phyloP scores from a whole-genome alignment of 2,888 invertebrate species.

The Pegoplata infirma region DNA sequence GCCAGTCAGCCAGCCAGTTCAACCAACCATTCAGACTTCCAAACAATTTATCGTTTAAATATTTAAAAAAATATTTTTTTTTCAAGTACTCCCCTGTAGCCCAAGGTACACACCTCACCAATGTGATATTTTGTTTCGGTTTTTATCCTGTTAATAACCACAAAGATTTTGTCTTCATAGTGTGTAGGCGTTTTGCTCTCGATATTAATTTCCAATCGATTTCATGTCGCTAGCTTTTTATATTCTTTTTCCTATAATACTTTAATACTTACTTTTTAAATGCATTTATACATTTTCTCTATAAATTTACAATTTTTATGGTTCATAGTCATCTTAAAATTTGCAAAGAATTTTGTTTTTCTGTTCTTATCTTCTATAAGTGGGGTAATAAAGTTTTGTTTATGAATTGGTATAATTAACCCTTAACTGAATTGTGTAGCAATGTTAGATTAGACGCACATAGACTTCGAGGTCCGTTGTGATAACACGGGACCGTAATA shows the following conservation, averaged over 20 bases:
- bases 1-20: not conserved
- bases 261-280: not conserved
- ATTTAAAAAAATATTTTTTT: not conserved
- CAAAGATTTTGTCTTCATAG: not conserved
- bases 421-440: no score
- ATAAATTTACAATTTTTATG: slow-evolving; percentile 30
- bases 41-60: not conserved
- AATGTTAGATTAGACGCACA: no score
- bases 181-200: slow-evolving; percentile 47
- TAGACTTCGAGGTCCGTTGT: no score
- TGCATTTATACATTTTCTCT: not conserved
- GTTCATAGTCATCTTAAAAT: slow-evolving; percentile 24
- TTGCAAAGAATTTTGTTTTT: slow-evolving; percentile 40
- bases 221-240: slow-evolving; percentile 22
- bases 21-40: not conserved
- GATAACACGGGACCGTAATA: no score
- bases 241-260: not conserved
- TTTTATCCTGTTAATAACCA: not conserved
- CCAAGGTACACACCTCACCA: not conserved
- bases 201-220: slow-evolving; percentile 54
- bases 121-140: not conserved
- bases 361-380: not conserved
- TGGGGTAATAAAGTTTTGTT: slow-evolving; percentile 38
- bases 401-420: slow-evolving; percentile 41
- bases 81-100: not conserved